Base-by-base conservation (phyloP, 2,888 invertebrate genomes). In the Apamea crenata region DNA sequence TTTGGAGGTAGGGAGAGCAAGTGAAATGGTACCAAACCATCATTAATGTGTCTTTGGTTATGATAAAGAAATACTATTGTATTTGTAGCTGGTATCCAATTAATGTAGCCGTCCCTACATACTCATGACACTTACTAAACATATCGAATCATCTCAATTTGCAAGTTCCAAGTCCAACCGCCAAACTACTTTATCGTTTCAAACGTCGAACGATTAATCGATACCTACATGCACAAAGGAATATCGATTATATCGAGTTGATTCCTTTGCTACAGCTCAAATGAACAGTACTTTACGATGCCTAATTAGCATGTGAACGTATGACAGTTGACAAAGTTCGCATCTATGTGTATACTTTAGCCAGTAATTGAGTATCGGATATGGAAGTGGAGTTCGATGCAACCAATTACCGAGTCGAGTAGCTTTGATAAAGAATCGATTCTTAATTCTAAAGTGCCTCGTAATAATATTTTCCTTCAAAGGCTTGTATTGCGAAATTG, bases 231-330 rank as follows among this genome's bases (percentile, higher is more conserved):
- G 25, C 61, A 63, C 67, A 84, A 72, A 84, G 53, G 67, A 56
- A 68, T 40, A 72, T 72, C 72, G 80, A 72, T 72, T 68, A 84
- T 47, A 63, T 65, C 84, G 40, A 67, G 21, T 53, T 53, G 18
- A 21, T 63, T 81, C 72, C 59, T 71, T 69, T 70, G 53, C 29
- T 73, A 21, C 63, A 18, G 8, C 63, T 65, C 66, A 25, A 84
- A 65, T 63, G 74, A 59, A 53, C 44, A 32, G 69, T 40, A 66
- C 61, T 66, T 53, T 71, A 67, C 63, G 56, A 67, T 29, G 40
- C 12, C 78, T 84, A 86, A 84, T 86, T 86, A 82, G 32, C 32
- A 65, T n/a, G 53, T 68, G 40, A 74, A 78, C 59, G 50, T 53
- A 67, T 77, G 59, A 74, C 74, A 74, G 75, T 85, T 81, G 71